Conservation (phyloP, 1,140 invertebrate species). For the Sarcophaga peregrina region DNA sequence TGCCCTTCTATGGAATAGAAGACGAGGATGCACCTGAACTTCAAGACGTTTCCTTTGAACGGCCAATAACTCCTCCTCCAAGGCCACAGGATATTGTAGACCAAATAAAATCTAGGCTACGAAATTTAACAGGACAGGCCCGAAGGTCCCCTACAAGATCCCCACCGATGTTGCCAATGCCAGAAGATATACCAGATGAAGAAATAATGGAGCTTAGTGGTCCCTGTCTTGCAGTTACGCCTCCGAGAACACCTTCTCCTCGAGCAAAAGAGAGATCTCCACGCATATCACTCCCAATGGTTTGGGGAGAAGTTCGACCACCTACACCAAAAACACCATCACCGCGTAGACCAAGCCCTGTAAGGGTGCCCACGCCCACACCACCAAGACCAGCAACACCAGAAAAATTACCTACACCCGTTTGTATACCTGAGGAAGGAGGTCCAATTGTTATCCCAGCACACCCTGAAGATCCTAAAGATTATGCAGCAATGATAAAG, state of each 20-base stretch:
- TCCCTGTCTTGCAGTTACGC: not conserved
- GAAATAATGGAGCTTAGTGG: not conserved
- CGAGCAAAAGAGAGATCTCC: not conserved
- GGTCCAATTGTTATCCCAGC: not conserved
- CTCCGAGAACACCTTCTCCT: not conserved
- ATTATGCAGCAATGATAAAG: conserved; percentile 15
- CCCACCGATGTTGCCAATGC: not conserved
- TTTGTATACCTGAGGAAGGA: not conserved
- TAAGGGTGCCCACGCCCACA: not conserved
- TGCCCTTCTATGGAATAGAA: conserved; percentile 27
- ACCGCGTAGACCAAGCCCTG: not conserved
- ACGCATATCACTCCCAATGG: not conserved
- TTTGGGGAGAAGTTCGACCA: not conserved
- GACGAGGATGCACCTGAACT: not conserved
- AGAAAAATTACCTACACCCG: not conserved
- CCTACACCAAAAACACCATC: not conserved
- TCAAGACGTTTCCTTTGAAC: not conserved
- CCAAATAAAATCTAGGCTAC: not conserved
- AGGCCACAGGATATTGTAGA: not conserved
- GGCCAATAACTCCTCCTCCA: not conserved
- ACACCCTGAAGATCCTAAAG: conserved; percentile 10
- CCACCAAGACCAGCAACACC: not conserved
- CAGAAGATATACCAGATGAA: not conserved
- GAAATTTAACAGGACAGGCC: not conserved
- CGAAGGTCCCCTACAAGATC: too few relatives aligned